These are phyloP conservation scores for Drosophila tripunctata DNA, from an alignment of 2,888 invertebrate genomes.

Conservation along the genomic window DNA sequence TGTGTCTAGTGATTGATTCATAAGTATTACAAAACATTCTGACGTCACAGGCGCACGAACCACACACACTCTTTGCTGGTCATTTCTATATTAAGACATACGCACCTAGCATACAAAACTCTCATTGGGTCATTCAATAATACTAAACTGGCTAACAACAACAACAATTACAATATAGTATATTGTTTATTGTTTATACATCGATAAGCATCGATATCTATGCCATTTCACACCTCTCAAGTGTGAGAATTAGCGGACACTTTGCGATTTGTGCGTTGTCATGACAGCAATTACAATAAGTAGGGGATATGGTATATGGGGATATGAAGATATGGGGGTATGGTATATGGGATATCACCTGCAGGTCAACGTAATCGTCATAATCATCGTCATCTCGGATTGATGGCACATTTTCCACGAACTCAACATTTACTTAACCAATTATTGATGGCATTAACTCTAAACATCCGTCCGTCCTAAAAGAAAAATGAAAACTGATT, in stretches of 20 bases:
- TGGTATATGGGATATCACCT: not conserved
- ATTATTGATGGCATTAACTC: slow-evolving; percentile 5
- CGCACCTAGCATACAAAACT: not conserved
- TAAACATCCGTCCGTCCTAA: not conserved
- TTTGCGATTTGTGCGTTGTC: slow-evolving; percentile 33
- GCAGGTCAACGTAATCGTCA: slow-evolving; percentile 1
- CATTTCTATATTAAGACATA: slow-evolving; percentile 32
- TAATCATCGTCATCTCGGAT: not conserved
- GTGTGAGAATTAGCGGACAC: slow-evolving; percentile 63
- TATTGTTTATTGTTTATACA: slow-evolving; percentile 2
- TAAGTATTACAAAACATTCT: not conserved
- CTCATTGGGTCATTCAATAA: not conserved
- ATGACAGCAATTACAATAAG: slow-evolving; percentile 9
- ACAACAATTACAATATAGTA: not conserved
- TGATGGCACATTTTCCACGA: slow-evolving; percentile 3
- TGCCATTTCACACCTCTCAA: slow-evolving; percentile 44
- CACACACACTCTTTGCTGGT: not conserved
- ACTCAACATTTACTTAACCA: slow-evolving; percentile 3
- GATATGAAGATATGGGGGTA: not conserved
- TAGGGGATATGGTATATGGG: not conserved
- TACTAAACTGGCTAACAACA: not conserved
- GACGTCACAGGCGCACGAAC: not conserved
- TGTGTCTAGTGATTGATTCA: too few relatives aligned
- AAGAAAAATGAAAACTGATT: not conserved
- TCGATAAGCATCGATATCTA: slow-evolving; percentile 19